A percentile compares a stretch with the other conserved stretches of the same genome.
Conservation (phyloP, 2,797 vertebrate genomes). For the Tiaroga cobitis region DNA sequence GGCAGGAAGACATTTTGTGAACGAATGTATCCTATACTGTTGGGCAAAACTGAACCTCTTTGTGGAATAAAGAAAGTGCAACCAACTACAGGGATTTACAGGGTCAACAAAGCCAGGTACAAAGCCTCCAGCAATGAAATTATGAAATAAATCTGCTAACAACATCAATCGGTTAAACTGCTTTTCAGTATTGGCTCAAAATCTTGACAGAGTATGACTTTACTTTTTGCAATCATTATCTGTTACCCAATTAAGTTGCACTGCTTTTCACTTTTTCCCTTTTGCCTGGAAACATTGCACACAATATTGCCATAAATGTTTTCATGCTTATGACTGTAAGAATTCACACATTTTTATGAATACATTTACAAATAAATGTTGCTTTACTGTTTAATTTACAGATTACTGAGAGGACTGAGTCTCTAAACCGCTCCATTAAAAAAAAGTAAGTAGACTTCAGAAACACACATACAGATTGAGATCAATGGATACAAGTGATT, state of each 20-base stretch:
- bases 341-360: not conserved
- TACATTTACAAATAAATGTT: not conserved
- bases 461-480: not conserved
- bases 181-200: not conserved
- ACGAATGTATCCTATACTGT: slow-evolving; percentile 1
- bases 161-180: not conserved
- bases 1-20: slow-evolving; percentile 1
- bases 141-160: slow-evolving; percentile 5
- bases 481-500: slow-evolving; percentile 1
- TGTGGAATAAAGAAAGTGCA: not conserved
- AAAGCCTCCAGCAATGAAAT: not conserved
- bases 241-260: slow-evolving; percentile 10
- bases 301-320: not conserved
- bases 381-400: slow-evolving; percentile 60
- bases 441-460: slow-evolving; percentile 80
- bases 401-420: slow-evolving; percentile 86
- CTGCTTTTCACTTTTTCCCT: not conserved
- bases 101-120: not conserved
- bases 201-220: not conserved
- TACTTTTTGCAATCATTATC: slow-evolving; percentile 14
- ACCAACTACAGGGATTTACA: not conserved
- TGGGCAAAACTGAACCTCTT: not conserved
- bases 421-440: slow-evolving; percentile 80
- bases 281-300: not conserved
- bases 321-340: not conserved